phyloP scores from a whole-genome alignment of 2,113 vertebrate genomes.

The Ctenomys sociabilis region DNA sequence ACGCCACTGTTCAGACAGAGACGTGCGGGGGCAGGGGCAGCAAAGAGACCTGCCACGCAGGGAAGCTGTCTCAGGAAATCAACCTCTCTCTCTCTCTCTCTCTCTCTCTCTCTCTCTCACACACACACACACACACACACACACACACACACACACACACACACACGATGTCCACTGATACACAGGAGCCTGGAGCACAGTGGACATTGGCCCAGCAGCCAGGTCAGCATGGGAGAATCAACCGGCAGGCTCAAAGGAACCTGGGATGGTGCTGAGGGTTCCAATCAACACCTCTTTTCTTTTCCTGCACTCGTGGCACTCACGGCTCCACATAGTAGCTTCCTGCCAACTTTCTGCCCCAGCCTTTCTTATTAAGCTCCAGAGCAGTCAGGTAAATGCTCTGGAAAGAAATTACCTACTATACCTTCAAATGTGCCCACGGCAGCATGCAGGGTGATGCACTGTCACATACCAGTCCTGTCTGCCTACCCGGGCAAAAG shows the following conservation, averaged over 20 bases:
- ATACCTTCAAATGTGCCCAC: background rate
- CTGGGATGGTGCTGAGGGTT: too few species aligned
- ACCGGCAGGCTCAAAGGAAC: background rate
- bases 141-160: background rate
- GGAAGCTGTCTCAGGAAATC: background rate
- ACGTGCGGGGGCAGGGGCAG: background rate
- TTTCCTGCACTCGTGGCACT: background rate
- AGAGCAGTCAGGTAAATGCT: background rate
- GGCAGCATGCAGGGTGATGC: too few species aligned
- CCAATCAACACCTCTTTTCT: background rate
- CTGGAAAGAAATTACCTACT: background rate
- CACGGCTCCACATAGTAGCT: too few species aligned
- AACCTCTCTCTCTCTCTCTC: too few species aligned
- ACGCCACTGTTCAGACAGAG: fast-evolving
- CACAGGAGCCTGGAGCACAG: too few species aligned
- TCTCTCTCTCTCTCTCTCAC: too few species aligned
- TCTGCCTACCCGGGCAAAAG: background rate
- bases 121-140: background rate
- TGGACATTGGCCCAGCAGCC: too few species aligned
- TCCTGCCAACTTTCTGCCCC: background rate
- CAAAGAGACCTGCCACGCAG: fast-evolving
- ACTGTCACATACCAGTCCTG: background rate
- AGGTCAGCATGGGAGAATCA: background rate
- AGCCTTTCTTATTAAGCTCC: background rate
- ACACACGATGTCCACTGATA: background rate